Conservation (phyloP, 2,888 invertebrate genomes). For the Melikaiella ostensackeni region DNA sequence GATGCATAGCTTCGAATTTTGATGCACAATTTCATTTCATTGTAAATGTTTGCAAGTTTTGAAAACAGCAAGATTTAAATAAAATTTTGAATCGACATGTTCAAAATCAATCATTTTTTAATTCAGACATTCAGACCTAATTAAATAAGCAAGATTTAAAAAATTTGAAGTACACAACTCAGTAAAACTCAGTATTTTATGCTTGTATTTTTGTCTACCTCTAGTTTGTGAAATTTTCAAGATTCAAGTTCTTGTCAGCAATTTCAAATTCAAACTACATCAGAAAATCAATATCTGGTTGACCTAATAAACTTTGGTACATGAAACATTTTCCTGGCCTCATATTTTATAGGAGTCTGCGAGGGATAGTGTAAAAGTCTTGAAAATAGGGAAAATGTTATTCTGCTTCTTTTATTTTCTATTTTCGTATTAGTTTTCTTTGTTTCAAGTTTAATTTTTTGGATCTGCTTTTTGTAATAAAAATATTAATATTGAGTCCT, state of each 20-base stretch:
- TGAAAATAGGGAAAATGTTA: neutral
- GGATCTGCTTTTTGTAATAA: neutral
- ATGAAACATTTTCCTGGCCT: conserved; percentile 18
- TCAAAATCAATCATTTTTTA: too few species aligned
- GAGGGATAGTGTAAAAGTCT: neutral
- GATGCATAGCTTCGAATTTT: too few species aligned
- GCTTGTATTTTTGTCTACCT: neutral
- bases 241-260: neutral
- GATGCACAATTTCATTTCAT: too few species aligned
- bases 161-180: too few species aligned
- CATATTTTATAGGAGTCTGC: conserved; percentile 1
- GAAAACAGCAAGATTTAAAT: too few species aligned
- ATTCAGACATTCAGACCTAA: too few species aligned
- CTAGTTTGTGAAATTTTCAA: neutral
- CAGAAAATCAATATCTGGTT: conserved; percentile 18
- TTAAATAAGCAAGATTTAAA: too few species aligned
- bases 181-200: neutral
- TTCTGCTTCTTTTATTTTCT: neutral
- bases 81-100: too few species aligned
- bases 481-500: neutral
- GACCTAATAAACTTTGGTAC: conserved; percentile 35
- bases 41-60: too few species aligned
- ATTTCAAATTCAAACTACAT: neutral
- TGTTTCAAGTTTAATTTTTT: neutral
- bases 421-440: neutral